Conservation (phyloP, 2,113 vertebrate species). For the Aphyosemion australe region DNA sequence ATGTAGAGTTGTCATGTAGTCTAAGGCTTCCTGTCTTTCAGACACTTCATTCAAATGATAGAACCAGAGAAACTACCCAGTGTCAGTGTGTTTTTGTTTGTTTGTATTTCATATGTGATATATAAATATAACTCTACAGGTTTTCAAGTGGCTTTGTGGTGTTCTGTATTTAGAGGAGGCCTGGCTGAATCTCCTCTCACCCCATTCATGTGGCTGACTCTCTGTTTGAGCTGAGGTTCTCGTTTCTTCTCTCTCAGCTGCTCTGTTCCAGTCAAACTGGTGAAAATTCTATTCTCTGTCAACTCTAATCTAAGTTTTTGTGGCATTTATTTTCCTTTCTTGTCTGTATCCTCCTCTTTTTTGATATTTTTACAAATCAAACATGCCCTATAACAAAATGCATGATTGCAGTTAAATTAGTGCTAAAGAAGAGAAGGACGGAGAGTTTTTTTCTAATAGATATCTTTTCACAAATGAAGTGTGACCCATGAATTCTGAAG, state of each 20-base stretch:
- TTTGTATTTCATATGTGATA: slow-evolving; percentile 53
- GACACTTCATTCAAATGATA: neutral
- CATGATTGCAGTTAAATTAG: too few species aligned
- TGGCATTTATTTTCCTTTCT: neutral
- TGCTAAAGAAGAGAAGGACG: too few species aligned
- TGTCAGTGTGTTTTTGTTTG: slow-evolving; percentile 28
- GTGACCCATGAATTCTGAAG: too few species aligned
- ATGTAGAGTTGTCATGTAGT: neutral
- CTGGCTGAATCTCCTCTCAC: slow-evolving; percentile 60
- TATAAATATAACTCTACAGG: slow-evolving; percentile 73
- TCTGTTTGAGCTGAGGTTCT: slow-evolving; percentile 37
- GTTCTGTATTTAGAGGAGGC: slow-evolving; percentile 74
- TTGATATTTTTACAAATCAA: too few species aligned
- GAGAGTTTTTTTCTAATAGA: too few species aligned
- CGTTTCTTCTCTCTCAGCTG: slow-evolving; percentile 38
- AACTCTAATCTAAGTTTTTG: slow-evolving; percentile 1
- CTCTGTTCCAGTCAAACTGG: slow-evolving; percentile 15
- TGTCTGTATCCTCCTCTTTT: neutral
- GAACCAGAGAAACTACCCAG: slow-evolving; percentile 12
- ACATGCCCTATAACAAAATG: too few species aligned
- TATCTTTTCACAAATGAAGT: too few species aligned
- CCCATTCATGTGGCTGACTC: slow-evolving; percentile 71
- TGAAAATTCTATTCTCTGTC: neutral
- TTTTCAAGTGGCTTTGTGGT: slow-evolving; percentile 79
- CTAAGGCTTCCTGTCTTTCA: neutral